Evolutionary conservation across 2,888 invertebrate species (phyloP), one percentile per base, ranked within the genome.

Genomic region (Stratiomys singularior): DNA sequence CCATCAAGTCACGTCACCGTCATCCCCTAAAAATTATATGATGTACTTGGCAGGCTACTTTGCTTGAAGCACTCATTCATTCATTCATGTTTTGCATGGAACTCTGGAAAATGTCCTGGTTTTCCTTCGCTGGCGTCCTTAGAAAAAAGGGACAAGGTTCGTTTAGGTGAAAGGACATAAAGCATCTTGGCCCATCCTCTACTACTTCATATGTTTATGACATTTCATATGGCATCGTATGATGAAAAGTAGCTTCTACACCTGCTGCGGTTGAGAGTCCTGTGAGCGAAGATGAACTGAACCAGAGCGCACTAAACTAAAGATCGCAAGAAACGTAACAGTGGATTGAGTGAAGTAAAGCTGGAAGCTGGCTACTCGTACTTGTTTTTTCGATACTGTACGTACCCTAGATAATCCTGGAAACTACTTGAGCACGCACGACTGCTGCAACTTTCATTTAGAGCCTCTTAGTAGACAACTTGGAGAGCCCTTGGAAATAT

Each of bases 131-230:
- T 13, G 15, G n/a, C 37, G 56, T 56, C 30, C 28, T 56, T 58
- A 74, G 37, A 44, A 23, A 72, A 37, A 58, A 74, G 44, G 74
- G 74, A 74, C 74, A 74, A 60, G 60, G 74, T 37, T 74, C 74
- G 74, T 74, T 74, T 74, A 74, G 74, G 60, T 74, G 74, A 74
- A 74, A 74, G 60, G 60, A 30, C 74, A 74, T 60, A 58, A 58
- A 74, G 37, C 58, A 9, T 30, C 46, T 44, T 30, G 21, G 47
- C 28, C 71, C 56, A 37, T 23, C 74, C 44, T 44, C 46, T 18
- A 15, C 69, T n/a, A 69, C 69, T 69, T 69, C 74, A 58, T 74
- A 74, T 74, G 74, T 60, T 74, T 74, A 74, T 74, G 74, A 60
- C 74, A 37, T 74, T 58, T 74, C 69, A 27, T 58, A 74, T 60